phyloP scores from a whole-genome alignment of 2,797 vertebrate genomes.

The Sebastes alutus region DNA sequence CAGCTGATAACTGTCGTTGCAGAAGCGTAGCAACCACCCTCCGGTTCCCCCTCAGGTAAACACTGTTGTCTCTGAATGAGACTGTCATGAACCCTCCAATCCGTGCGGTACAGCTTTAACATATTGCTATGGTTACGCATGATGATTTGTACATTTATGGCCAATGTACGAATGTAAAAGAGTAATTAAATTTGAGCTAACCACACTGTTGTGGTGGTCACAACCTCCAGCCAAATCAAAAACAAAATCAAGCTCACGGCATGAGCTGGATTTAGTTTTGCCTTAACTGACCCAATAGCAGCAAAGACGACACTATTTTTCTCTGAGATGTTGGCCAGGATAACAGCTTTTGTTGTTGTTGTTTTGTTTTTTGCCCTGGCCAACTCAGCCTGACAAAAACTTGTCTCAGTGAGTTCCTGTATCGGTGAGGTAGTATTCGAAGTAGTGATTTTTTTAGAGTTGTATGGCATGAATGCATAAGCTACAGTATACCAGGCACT shows the following conservation, averaged over 20 bases:
- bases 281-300: background rate
- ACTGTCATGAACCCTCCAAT: background rate
- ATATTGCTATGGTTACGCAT: background rate
- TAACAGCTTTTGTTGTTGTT: background rate
- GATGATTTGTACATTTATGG: background rate
- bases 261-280: background rate
- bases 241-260: background rate
- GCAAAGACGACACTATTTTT: background rate
- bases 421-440: background rate
- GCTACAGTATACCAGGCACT: background rate
- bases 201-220: background rate
- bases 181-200: background rate
- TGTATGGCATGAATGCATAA: background rate
- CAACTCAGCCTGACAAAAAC: background rate
- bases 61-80: too few relatives aligned
- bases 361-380: background rate
- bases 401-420: background rate
- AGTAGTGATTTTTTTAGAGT: background rate
- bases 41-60: too few relatives aligned
- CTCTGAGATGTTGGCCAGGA: background rate
- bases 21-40: too few relatives aligned
- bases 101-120: background rate
- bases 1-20: too few relatives aligned
- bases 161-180: background rate
- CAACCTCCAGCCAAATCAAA: background rate